Evolutionary conservation across 2,888 invertebrate genomes (phyloP).

Genomic region (Chalcosyrphus nemorum): DNA sequence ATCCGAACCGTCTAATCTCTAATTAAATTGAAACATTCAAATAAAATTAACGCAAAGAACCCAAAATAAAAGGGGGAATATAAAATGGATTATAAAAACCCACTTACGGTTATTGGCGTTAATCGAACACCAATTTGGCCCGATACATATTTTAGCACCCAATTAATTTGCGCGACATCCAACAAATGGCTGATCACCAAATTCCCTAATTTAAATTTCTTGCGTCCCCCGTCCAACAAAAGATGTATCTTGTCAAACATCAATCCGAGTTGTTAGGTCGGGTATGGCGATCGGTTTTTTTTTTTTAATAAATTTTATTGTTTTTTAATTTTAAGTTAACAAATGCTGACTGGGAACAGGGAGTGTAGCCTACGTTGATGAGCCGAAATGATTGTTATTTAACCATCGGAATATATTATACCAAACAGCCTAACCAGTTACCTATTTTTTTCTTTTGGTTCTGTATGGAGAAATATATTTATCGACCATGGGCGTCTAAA

Average conservation of each 20-base stretch:
- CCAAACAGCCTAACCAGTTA: not conserved
- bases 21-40: slow-evolving; percentile 59
- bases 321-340: slow-evolving; percentile 39
- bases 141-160: slow-evolving; percentile 67
- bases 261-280: slow-evolving; percentile 30
- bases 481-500: slow-evolving; percentile 3
- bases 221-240: slow-evolving; percentile 32
- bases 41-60: slow-evolving; percentile 39
- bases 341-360: slow-evolving; percentile 38
- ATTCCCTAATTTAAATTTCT: slow-evolving; percentile 51
- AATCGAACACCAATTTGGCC: slow-evolving; percentile 61
- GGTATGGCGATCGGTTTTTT: slow-evolving; percentile 1
- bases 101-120: slow-evolving; percentile 63
- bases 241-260: slow-evolving; percentile 56
- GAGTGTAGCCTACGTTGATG: slow-evolving; percentile 29
- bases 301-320: slow-evolving; percentile 13
- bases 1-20: not conserved
- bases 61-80: slow-evolving; percentile 24
- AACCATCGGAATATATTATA: slow-evolving; percentile 39
- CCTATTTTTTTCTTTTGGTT: not conserved
- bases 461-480: not conserved
- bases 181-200: slow-evolving; percentile 55
- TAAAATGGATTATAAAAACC: slow-evolving; percentile 48
- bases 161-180: slow-evolving; percentile 65
- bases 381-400: slow-evolving; percentile 46